Conservation (phyloP, 2,888 invertebrate genomes). For the Punctoribates punctum region DNA sequence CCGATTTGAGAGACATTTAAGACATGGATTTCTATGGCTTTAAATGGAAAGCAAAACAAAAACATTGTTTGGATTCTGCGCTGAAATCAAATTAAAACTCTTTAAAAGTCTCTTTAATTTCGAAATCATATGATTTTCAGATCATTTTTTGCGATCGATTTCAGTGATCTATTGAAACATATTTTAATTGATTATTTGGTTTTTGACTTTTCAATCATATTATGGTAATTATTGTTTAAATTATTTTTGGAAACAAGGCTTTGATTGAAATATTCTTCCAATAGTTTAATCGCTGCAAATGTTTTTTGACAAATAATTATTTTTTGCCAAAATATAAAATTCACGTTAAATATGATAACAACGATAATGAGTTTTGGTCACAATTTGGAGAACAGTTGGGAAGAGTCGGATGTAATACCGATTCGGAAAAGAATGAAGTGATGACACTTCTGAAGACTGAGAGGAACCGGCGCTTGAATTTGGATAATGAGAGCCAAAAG, state of each 20-base stretch:
- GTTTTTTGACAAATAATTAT: conserved; percentile 32
- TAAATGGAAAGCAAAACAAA: conserved; percentile 5
- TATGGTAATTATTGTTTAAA: too few species aligned
- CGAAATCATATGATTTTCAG: too few species aligned
- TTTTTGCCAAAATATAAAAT: conserved; percentile 28
- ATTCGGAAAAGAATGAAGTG: neutral
- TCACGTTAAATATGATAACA: conserved; percentile 25
- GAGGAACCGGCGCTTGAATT: neutral
- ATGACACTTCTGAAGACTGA: neutral
- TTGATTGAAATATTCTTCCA: too few species aligned
- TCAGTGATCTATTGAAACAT: too few species aligned
- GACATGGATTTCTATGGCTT: neutral
- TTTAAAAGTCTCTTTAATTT: neutral
- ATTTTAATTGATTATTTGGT: too few species aligned
- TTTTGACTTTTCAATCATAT: too few species aligned
- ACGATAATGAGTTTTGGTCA: neutral
- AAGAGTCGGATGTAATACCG: neutral
- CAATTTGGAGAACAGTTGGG: conserved; percentile 1
- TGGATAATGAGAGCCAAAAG: neutral
- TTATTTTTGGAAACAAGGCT: too few species aligned
- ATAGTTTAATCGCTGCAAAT: conserved; percentile 12
- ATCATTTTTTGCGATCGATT: too few species aligned
- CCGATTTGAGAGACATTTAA: neutral
- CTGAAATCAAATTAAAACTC: neutral
- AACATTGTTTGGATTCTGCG: neutral